phyloP scores from a whole-genome alignment of 64 coral and sea anemone species.

The Platygyra sinensis region DNA sequence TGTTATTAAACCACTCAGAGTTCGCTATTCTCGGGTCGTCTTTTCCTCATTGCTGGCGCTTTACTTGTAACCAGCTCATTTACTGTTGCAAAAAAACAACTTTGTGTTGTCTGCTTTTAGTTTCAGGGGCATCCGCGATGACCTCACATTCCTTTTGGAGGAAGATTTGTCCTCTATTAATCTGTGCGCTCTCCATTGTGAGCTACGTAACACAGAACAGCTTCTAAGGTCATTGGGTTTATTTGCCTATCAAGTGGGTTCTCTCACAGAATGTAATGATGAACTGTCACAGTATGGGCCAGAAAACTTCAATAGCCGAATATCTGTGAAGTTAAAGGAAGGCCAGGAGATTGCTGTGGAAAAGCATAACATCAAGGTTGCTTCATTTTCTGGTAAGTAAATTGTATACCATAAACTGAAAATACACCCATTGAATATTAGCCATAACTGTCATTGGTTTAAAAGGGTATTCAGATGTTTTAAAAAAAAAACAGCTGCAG shows the following conservation, averaged over 20 bases:
- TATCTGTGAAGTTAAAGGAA: conserved; percentile 27
- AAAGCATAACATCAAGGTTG: conserved; percentile 28
- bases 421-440: no score
- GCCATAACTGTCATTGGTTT: no score
- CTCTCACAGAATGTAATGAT: conserved; percentile 50
- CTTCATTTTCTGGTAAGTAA: conserved; percentile 49
- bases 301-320: conserved; percentile 13
- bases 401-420: not conserved
- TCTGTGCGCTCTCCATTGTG: conserved; percentile 29
- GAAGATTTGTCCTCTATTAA: conserved; percentile 14
- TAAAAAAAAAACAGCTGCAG: no score
- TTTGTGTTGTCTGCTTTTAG: not conserved
- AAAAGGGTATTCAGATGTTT: no score
- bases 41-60: no score
- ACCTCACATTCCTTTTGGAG: conserved; percentile 11
- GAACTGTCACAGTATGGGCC: conserved; percentile 50
- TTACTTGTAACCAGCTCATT: no score
- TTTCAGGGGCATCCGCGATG: conserved; percentile 22
- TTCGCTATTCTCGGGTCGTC: no score
- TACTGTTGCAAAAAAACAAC: no score
- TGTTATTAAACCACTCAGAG: no score
- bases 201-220: conserved; percentile 44
- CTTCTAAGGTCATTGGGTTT: conserved; percentile 50
- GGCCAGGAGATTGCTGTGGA: conserved; percentile 39
- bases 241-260: conserved; percentile 20